phyloP scores from a whole-genome alignment of 2,888 invertebrate genomes.

The Morpho achilles region DNA sequence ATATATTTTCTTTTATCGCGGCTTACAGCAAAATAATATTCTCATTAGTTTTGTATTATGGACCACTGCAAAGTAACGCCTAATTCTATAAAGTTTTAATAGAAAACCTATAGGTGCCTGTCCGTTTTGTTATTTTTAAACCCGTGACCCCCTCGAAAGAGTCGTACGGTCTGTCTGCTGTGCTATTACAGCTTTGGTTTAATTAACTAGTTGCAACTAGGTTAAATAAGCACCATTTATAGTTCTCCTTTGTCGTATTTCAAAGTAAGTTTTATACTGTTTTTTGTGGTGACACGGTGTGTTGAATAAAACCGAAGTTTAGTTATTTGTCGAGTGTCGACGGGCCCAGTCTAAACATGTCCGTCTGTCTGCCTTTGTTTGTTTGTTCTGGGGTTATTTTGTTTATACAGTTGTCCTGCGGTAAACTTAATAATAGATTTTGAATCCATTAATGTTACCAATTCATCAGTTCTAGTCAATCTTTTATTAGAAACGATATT shows the following conservation, averaged over 20 bases:
- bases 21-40: too few relatives aligned
- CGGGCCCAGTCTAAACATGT: constrained; percentile 42
- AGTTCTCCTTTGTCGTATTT: background rate
- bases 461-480: constrained; percentile 2
- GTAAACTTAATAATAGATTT: constrained; percentile 24
- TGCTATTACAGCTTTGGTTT: too few relatives aligned
- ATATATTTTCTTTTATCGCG: too few relatives aligned
- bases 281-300: constrained; percentile 9
- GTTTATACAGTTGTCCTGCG: constrained; percentile 39
- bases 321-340: constrained; percentile 38
- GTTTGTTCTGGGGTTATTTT: constrained; percentile 35
- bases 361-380: constrained; percentile 36
- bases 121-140: too few relatives aligned
- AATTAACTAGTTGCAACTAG: too few relatives aligned
- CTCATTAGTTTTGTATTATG: too few relatives aligned
- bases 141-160: too few relatives aligned
- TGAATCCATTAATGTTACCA: constrained; percentile 10
- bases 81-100: too few relatives aligned
- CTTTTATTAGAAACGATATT: background rate
- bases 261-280: background rate
- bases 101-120: too few relatives aligned
- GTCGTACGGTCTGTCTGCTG: too few relatives aligned
- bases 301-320: constrained; percentile 10
- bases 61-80: too few relatives aligned
- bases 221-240: too few relatives aligned